Base-by-base conservation (phyloP, 2,113 vertebrate species). In the Scytalopus superciliaris region DNA sequence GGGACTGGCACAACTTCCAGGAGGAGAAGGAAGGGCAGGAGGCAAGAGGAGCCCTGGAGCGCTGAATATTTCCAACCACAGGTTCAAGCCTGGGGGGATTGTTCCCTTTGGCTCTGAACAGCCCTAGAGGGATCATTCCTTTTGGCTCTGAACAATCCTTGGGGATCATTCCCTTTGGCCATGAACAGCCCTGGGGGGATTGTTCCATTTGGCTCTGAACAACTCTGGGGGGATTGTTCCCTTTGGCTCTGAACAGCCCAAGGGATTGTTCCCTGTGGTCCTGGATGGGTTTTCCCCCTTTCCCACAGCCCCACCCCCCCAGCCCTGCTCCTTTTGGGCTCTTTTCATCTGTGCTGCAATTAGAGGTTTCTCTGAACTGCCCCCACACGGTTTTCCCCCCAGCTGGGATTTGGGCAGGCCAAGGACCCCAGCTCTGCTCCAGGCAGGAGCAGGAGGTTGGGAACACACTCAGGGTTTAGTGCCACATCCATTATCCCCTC, bases 281-380 rank as follows among this genome's bases (percentile, higher is more conserved):
- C 73, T 9, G 12, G 19, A 2, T 49, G 49, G 56, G 33, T 12
- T 83, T 76, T 56, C 13, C 82, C 90, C 64, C 75, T 80, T 14
- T 21, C 49, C 2, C 0, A 0, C 12, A 50, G 94, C 63, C 68
- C n/a, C 27, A 63, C 1, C 0, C 76, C 52, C 42, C 60, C 7
- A 4, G 68, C 37, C 25, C 59, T 7, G 6, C 75, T 19, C 28
- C 0, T 42, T 82, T 12, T 10, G 57, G 44, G 90, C 53, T 88
- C 79, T 67, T 86, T 90, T 68, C 68, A 86, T 24, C 31, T 33
- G 59, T 80, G 74, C 4, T 87, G 85, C 63, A 92, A 90, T 89
- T 80, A 63, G 83, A 84, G 59, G 72, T 66, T 92, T 77, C 83
- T 93, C 89, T 94, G 86, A 93, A 96, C 89, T 56, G 63, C 90